Evolutionary conservation across 30 jellyfish, hydroid and myxozoan species (phyloP).

Genomic region (Pelagia noctiluca): DNA sequence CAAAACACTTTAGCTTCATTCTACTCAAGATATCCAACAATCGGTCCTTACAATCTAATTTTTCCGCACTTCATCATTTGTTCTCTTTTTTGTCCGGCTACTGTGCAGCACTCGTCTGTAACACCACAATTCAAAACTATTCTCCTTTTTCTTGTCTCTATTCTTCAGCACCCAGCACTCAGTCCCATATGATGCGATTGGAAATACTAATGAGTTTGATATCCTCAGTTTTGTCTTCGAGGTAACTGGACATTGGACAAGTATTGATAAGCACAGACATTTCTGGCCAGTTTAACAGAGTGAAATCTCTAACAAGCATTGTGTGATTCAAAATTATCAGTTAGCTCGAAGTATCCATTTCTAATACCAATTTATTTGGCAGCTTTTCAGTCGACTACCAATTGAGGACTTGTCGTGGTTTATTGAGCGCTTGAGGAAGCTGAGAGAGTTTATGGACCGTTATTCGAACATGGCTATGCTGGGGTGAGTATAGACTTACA

Average conservation of each 20-base stretch:
- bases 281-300: neutral
- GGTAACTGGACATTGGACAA: neutral
- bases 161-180: slow-evolving; percentile 46
- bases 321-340: neutral
- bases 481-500: slow-evolving; percentile 61
- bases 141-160: neutral
- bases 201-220: too few species aligned
- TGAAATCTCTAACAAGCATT: neutral
- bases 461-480: slow-evolving; percentile 63
- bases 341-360: neutral
- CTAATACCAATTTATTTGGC: neutral
- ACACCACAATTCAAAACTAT: slow-evolving; percentile 32
- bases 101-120: slow-evolving; percentile 23
- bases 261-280: neutral
- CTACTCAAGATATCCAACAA: neutral
- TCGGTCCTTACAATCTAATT: neutral
- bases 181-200: too few species aligned
- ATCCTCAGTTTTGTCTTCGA: too few species aligned
- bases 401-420: slow-evolving; percentile 93
- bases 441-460: slow-evolving; percentile 79
- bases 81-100: slow-evolving; percentile 41
- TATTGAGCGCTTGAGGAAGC: slow-evolving; percentile 71
- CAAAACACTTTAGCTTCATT: slow-evolving; percentile 1
- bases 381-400: slow-evolving; percentile 84
- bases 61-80: slow-evolving; percentile 42